Base-by-base conservation (phyloP, 2,113 vertebrate species). In the Thalassoma bifasciatum region DNA sequence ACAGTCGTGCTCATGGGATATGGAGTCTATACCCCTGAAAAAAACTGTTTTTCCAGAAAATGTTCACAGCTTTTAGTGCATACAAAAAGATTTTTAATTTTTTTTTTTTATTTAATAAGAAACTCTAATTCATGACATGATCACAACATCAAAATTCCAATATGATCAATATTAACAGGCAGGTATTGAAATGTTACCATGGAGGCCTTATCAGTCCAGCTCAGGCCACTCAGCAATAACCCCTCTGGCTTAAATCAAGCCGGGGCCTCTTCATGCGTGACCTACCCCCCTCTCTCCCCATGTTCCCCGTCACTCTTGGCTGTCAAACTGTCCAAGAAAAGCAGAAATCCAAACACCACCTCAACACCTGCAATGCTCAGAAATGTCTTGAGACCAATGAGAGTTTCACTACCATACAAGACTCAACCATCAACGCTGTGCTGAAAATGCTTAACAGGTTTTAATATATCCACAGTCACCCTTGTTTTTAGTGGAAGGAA, bases 251-350 rank as follows among this genome's bases (percentile, higher is more conserved):
- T 56, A 40, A 66, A 71, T 77, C 53, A 66, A 65, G 46, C 47
- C 23, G 3, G 44, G 36, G 22, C 62, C 50, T 72, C 13, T 51
- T 72, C 53, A 72, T 66, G 79, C 53, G 22, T 72, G 79, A 57
- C 79, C 65, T 65, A 58, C 47, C 56, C 5, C 46, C 8, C 19
- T 40, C 52, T 52, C 57, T 13, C 21, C 10, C 62, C 22, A 3
- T 69, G 79, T 82, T 70, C n/a, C 21, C 64, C 59, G 72, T 83
- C 80, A 66, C 66, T 80, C 80, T 70, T 13, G 59, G 3, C 72
- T 79, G 64, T 79, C 79, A 83, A 58, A 61, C 60, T 76, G 60
- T 80, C 56, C 72, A 69, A 50, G 52, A 79, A 75, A 72, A 30
- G 64, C 56, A 70, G 50, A 74, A 76, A 23, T 37, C 62, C 57